phyloP scores from a whole-genome alignment of 2,797 vertebrate species.

The Decapterus maruadsi region DNA sequence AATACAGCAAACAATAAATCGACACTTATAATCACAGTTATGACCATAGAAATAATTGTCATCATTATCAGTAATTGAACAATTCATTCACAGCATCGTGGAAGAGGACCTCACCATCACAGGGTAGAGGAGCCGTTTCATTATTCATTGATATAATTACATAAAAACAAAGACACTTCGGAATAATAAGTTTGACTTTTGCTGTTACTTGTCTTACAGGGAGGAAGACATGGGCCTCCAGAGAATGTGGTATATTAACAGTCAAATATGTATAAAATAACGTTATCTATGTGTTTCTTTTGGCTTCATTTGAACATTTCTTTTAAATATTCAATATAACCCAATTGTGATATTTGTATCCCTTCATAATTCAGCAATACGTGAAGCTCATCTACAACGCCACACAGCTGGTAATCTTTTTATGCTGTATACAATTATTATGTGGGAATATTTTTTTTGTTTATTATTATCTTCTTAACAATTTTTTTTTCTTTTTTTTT shows the following conservation, averaged over 20 bases:
- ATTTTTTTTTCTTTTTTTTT: conserved; percentile 22
- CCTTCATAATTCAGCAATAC: conserved; percentile 58
- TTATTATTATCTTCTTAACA: not conserved
- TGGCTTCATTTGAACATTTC: accelerated
- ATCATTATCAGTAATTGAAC: not conserved
- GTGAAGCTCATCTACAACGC: conserved; percentile 69
- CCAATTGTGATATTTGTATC: not conserved
- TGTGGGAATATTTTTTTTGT: not conserved
- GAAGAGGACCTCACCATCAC: conserved; percentile 1
- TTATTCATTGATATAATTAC: not conserved
- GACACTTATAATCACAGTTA: not conserved
- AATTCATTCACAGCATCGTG: conserved; percentile 14
- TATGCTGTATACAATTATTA: not conserved
- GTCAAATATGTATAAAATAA: not conserved
- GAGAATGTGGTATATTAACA: conserved; percentile 35
- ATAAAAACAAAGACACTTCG: not conserved
- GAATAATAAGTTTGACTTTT: not conserved
- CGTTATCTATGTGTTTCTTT: not conserved
- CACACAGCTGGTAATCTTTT: conserved; percentile 55
- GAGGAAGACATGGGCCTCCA: conserved; percentile 22
- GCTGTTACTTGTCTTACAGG: conserved; percentile 42
- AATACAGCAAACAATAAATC: not conserved
- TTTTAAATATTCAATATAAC: not conserved
- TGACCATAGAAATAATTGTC: not conserved
- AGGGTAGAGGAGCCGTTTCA: conserved; percentile 7